phyloP scores from a whole-genome alignment of 2,888 invertebrate species.

The Leptothorax acervorum region DNA sequence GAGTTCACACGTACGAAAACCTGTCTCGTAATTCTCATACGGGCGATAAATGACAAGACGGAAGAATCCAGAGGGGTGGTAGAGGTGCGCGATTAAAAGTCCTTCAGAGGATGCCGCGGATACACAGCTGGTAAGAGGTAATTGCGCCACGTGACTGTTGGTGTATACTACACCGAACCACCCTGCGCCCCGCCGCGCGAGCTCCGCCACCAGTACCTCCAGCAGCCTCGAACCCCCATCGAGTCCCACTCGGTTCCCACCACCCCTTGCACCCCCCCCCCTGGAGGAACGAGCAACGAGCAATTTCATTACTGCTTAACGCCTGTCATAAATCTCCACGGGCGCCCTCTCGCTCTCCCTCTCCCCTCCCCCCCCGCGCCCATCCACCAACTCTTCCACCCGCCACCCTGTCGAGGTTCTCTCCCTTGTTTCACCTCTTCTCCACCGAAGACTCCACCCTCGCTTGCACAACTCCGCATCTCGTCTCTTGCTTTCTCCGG shows the following conservation, averaged over 20 bases:
- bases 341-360: conserved; percentile 74
- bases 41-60: conserved; percentile 74
- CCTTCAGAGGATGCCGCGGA: conserved; percentile 80
- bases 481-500: conserved; percentile 53
- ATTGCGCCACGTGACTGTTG: conserved; percentile 84
- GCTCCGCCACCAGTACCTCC: conserved; percentile 67
- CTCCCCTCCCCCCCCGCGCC: conserved; percentile 64
- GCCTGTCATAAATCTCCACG: conserved; percentile 86
- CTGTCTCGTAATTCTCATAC: conserved; percentile 32
- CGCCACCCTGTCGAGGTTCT: conserved; percentile 65
- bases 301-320: conserved; percentile 87
- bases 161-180: conserved; percentile 73
- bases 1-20: conserved; percentile 1
- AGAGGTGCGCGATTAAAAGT: conserved; percentile 80
- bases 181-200: conserved; percentile 57
- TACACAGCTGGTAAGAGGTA: conserved; percentile 83
- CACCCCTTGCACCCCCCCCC: conserved; percentile 73
- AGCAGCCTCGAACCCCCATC: conserved; percentile 72
- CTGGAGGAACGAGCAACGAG: conserved; percentile 85
- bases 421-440: conserved; percentile 53
- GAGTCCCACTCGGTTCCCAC: conserved; percentile 78
- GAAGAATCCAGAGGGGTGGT: conserved; percentile 70
- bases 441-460: conserved; percentile 40
- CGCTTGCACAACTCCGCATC: conserved; percentile 45
- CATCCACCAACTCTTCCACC: conserved; percentile 66